Percentiles rank a stretch among this genome's conserved stretches.
phyloP scores from a whole-genome alignment of 2,113 vertebrate species.

The Ailuropoda melanoleuca region DNA sequence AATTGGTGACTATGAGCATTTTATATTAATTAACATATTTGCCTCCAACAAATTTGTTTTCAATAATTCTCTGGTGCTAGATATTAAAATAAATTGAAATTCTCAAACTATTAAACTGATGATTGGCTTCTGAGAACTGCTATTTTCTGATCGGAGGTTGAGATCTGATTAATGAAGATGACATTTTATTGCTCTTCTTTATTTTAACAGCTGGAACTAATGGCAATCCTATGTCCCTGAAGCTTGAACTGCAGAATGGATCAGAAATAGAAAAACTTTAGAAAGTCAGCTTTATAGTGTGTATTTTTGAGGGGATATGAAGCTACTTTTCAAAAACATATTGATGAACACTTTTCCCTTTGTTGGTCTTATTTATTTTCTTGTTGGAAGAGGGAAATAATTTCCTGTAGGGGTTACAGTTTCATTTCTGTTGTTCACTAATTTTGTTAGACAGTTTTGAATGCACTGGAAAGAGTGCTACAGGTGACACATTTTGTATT shows the following conservation, averaged over 20 bases:
- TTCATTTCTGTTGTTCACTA: background rate
- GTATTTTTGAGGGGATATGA: background rate
- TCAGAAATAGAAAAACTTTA: background rate
- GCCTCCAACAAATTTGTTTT: background rate
- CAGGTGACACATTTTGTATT: background rate
- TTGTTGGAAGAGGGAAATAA: background rate
- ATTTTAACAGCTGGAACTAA: slow-evolving; percentile 11
- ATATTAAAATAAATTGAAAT: slow-evolving; percentile 31
- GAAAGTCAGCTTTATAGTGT: background rate
- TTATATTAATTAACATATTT: slow-evolving; percentile 15
- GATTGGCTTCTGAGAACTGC: background rate
- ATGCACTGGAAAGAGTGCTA: background rate
- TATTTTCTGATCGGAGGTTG: background rate
- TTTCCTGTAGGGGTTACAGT: background rate
- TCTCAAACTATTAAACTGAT: background rate
- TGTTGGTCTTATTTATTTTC: background rate
- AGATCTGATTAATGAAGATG: slow-evolving; percentile 11
- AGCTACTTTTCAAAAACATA: background rate
- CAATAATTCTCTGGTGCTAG: background rate
- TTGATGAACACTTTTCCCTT: background rate
- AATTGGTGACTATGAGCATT: background rate
- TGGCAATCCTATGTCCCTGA: background rate
- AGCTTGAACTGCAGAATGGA: slow-evolving; percentile 24
- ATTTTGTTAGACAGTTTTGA: background rate
- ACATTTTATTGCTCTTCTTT: background rate